Evolutionary conservation across 2,888 invertebrate genomes (phyloP).

Genomic region (Acleris sparsana): DNA sequence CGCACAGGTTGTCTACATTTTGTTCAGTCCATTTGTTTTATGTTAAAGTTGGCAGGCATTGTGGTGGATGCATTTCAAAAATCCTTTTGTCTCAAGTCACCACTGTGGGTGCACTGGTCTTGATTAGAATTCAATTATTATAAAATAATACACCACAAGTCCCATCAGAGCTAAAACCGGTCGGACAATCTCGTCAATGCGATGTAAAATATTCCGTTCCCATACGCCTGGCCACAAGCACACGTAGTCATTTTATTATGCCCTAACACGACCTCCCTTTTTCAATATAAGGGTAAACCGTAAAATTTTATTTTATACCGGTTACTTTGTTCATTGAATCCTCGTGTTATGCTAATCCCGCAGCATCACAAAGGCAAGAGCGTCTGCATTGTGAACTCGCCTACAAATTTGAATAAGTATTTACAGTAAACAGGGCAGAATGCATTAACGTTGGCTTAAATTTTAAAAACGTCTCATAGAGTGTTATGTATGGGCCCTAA

Average conservation of each 20-base stretch:
- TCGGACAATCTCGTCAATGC: slow-evolving; percentile 49
- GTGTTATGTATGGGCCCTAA: slow-evolving; percentile 81
- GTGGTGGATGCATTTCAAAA: neutral
- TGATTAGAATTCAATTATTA: slow-evolving; percentile 37
- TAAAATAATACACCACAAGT: slow-evolving; percentile 34
- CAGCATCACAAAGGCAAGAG: slow-evolving; percentile 66
- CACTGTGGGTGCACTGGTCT: slow-evolving; percentile 11
- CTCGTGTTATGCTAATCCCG: slow-evolving; percentile 75
- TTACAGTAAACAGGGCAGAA: slow-evolving; percentile 77
- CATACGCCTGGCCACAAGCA: slow-evolving; percentile 55
- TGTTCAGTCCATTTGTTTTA: too few species aligned
- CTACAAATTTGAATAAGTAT: slow-evolving; percentile 82
- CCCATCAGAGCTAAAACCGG: slow-evolving; percentile 37
- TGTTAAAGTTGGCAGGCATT: neutral
- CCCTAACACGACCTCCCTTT: slow-evolving; percentile 67
- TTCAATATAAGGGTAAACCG: slow-evolving; percentile 76
- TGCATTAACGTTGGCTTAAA: slow-evolving; percentile 81
- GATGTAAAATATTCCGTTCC: slow-evolving; percentile 62
- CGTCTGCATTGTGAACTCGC: slow-evolving; percentile 66
- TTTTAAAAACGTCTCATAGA: slow-evolving; percentile 82
- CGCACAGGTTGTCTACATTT: too few species aligned
- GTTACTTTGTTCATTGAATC: slow-evolving; percentile 78
- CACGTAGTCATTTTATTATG: slow-evolving; percentile 70
- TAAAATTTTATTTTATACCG: slow-evolving; percentile 77
- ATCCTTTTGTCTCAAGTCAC: slow-evolving; percentile 10